A percentile compares a stretch with the other conserved stretches of the same genome.
Conservation (phyloP, 1,140 invertebrate species). For the Cherax quadricarinatus region DNA sequence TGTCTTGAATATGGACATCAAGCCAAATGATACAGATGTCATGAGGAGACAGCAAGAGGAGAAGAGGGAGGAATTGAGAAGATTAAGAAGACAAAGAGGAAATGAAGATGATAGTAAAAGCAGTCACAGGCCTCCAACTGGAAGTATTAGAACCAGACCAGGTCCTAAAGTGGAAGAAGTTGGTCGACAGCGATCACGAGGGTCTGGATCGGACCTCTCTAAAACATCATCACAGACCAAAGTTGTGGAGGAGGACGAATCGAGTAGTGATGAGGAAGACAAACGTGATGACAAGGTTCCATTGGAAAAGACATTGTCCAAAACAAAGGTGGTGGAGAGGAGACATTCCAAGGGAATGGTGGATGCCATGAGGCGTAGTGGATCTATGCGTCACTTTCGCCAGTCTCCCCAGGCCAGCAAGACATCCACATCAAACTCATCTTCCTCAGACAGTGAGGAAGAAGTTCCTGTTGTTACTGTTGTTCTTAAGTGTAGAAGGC, state of each 20-base stretch:
- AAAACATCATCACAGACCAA: slow-evolving; percentile 23
- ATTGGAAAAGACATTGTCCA: slow-evolving; percentile 68
- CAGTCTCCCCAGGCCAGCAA: slow-evolving; percentile 61
- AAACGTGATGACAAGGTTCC: slow-evolving; percentile 51
- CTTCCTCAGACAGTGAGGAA: slow-evolving; percentile 65
- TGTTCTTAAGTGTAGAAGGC: slow-evolving; percentile 39
- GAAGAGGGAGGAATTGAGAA: slow-evolving; percentile 70
- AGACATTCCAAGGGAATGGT: slow-evolving; percentile 73
- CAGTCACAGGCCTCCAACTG: slow-evolving; percentile 8
- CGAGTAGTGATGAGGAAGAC: not conserved
- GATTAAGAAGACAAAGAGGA: slow-evolving; percentile 63
- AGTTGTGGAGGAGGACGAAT: slow-evolving; percentile 48
- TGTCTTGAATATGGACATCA: slow-evolving; percentile 71
- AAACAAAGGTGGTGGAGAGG: slow-evolving; percentile 61
- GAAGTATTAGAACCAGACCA: slow-evolving; percentile 10
- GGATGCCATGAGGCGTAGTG: slow-evolving; percentile 65
- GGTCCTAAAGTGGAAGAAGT: slow-evolving; percentile 19
- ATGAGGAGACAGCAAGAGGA: slow-evolving; percentile 72
- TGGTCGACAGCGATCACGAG: not conserved
- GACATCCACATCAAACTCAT: slow-evolving; percentile 59
- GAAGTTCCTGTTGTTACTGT: slow-evolving; percentile 61
- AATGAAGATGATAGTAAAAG: slow-evolving; percentile 35
- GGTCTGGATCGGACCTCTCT: not conserved
- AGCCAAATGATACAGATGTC: slow-evolving; percentile 53
- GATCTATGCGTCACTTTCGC: slow-evolving; percentile 62